Conservation (phyloP, 2,797 vertebrate species). For the Ceyx erithaca region DNA sequence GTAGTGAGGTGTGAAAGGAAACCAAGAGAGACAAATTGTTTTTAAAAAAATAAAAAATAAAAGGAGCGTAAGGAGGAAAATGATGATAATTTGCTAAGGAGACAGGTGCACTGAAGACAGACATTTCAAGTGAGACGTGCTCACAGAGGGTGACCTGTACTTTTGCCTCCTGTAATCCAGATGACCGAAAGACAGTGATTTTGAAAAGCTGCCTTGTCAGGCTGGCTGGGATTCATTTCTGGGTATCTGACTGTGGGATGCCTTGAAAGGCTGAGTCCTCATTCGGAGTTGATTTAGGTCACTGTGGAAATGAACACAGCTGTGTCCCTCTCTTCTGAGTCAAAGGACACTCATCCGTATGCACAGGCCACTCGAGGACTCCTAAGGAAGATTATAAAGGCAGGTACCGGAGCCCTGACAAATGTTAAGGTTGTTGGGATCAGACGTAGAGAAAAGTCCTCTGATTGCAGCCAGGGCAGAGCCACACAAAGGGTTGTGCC, state of each 20-base stretch:
- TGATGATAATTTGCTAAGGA: not conserved
- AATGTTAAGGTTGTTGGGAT: constrained; percentile 3
- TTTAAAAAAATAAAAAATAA: not conserved
- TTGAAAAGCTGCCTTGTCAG: not conserved
- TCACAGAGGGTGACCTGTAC: not conserved
- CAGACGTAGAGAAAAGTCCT: not conserved
- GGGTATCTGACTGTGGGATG: not conserved
- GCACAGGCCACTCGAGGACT: not conserved
- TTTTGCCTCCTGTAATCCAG: not conserved
- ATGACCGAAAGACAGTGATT: not conserved
- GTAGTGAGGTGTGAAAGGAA: not conserved
- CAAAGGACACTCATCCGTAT: not conserved
- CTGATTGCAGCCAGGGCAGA: not conserved
- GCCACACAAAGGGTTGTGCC: not conserved
- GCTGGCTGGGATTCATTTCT: not conserved
- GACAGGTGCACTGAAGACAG: not conserved
- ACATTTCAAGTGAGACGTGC: not conserved
- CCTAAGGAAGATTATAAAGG: not conserved
- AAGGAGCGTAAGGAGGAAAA: not conserved
- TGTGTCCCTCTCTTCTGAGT: not conserved
- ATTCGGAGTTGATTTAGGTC: not conserved
- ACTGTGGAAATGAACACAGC: not conserved
- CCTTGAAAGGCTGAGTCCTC: not conserved
- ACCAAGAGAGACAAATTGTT: not conserved
- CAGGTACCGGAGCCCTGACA: constrained; percentile 2